Percentiles rank a stretch among this genome's conserved stretches.
Conservation (phyloP, 1,140 invertebrate genomes). For the Pollicipes pollicipes region DNA sequence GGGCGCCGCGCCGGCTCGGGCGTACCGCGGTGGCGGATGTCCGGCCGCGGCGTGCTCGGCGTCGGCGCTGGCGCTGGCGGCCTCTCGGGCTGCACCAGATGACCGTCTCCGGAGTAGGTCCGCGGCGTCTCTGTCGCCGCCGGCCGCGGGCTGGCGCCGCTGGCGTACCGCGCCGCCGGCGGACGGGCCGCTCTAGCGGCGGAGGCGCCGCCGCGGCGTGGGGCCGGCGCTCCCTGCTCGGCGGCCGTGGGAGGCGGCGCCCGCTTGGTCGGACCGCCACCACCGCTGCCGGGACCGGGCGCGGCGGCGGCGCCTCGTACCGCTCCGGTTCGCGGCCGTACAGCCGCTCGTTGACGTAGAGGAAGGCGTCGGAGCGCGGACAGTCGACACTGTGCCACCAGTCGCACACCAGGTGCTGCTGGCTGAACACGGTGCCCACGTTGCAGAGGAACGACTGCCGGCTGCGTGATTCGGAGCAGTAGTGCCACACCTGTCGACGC, state of each 20-base stretch:
- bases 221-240: background rate
- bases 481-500: constrained; percentile 34
- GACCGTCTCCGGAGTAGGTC: background rate
- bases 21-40: background rate
- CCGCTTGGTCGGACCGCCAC: background rate
- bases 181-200: background rate
- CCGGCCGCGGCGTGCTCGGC: background rate
- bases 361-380: constrained; percentile 26
- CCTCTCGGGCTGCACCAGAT: background rate
- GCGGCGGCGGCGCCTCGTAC: background rate
- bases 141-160: background rate
- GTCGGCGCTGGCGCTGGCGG: too few species aligned
- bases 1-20: background rate
- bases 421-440: constrained; percentile 37
- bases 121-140: background rate
- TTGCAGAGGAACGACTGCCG: constrained; percentile 35
- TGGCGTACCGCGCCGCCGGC: too few species aligned
- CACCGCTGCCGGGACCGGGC: background rate
- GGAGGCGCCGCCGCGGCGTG: background rate
- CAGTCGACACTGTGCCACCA: constrained; percentile 39
- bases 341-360: constrained; percentile 24
- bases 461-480: constrained; percentile 33
- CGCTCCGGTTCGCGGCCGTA: background rate
- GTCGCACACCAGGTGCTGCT: constrained; percentile 37
- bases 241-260: too few species aligned